Evolutionary conservation across 2,113 vertebrate genomes (phyloP), one percentile per base, ranked within the genome.

Genomic region (Sclerurus mexicanus): DNA sequence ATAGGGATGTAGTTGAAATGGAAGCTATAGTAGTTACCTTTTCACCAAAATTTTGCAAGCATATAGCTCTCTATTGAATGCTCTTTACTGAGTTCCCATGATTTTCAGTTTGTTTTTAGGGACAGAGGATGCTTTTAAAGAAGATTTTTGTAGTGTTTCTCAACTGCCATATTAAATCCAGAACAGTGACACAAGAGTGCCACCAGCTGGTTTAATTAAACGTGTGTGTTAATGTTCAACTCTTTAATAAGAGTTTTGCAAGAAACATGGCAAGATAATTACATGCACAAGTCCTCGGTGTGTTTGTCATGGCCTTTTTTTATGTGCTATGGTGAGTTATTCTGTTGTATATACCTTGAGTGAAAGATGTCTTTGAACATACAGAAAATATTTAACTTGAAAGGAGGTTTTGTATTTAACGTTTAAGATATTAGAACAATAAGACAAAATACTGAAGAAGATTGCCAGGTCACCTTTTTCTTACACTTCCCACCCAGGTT

Each of bases 201-300:
- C 97, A 97, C 93, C 96, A 97, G 84, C 71, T 95, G 94, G 94
- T 94, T 78, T 97, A 69, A 76, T 85, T 91, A 72, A 40, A 84
- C 18, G 3, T 60, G 21, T 64, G 19, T 49, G 39, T 91, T 90
- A 69, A 52, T 42, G n/a, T 58, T 87, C 53, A 66, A 30, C 39
- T 60, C 14, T 30, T 75, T n/a, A n/a, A 24, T 3, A 24, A 60
- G 30, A 44, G 23, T 66, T 86, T 74, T 74, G 27, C 24, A 74
- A 59, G n/a, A 74, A 77, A 42, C 19, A 6, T 62, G 30, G 25
- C n/a, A 39, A 85, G 63, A 18, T 58, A 49, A 31, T 82, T 50
- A 58, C 27, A 17, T 60, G 28, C 25, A 9, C 13, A 64, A 64
- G 22, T 90, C 33, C 49, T 91, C 28, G 9, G 7, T 66, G 23